Percentiles rank a stretch among this genome's conserved stretches.
Conservation (phyloP, 2,888 invertebrate species). For the Villa cingulata region DNA sequence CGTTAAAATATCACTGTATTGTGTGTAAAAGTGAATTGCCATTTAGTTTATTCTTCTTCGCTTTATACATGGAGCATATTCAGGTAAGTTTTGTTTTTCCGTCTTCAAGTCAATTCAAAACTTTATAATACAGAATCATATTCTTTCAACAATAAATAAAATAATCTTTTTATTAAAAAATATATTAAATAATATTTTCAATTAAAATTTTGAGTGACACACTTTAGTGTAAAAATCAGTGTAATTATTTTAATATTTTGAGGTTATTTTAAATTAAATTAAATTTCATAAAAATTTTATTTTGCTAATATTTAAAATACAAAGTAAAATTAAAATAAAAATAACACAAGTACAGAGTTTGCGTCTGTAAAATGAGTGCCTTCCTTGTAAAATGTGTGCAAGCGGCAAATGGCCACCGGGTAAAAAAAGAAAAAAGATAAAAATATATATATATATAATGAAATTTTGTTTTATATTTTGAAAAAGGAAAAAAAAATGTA, state of each 20-base stretch:
- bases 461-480: not conserved
- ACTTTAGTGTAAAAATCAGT: not conserved
- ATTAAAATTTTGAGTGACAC: constrained; percentile 11
- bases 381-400: constrained; percentile 11
- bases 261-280: no score
- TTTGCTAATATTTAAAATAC: no score
- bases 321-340: no score
- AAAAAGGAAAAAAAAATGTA: no score
- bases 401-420: constrained; percentile 14
- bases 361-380: constrained; percentile 8
- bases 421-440: not conserved
- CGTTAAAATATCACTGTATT: constrained; percentile 7
- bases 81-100: constrained; percentile 14
- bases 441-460: not conserved
- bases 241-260: no score
- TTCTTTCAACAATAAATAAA: no score
- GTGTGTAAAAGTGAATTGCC: constrained; percentile 7
- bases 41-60: constrained; percentile 6
- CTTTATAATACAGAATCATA: not conserved
- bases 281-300: no score
- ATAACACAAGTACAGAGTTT: constrained; percentile 7
- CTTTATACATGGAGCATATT: constrained; percentile 13
- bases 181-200: constrained; percentile 6
- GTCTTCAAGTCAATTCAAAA: not conserved
- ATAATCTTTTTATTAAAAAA: no score